phyloP scores from a whole-genome alignment of 1,140 invertebrate species.

The Diachasma alloeum region DNA sequence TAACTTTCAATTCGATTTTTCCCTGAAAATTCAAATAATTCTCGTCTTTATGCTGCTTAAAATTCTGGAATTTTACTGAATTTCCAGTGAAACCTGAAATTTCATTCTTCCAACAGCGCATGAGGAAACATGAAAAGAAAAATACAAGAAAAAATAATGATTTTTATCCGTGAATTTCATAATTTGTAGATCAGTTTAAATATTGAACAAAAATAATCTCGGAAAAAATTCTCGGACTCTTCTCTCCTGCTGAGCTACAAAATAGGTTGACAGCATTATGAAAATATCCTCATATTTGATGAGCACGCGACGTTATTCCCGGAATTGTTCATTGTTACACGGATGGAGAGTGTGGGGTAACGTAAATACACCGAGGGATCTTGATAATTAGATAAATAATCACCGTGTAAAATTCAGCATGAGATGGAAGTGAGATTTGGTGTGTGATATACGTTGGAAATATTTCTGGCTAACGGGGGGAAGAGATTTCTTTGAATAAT shows the following conservation, averaged over 20 bases:
- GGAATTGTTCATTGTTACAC: not conserved
- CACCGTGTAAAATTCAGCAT: not conserved
- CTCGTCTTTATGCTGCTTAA: too few relatives aligned
- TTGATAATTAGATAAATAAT: constrained; percentile 35
- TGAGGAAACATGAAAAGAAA: too few relatives aligned
- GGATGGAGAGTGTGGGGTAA: not conserved
- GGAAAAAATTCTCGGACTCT: too few relatives aligned
- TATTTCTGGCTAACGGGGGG: not conserved
- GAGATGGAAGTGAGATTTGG: not conserved
- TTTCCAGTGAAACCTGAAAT: too few relatives aligned
- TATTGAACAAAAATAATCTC: too few relatives aligned
- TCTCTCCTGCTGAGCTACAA: not conserved
- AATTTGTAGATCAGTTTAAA: too few relatives aligned
- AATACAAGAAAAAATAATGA: too few relatives aligned
- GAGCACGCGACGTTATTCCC: not conserved
- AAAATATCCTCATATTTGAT: not conserved
- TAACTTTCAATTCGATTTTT: too few relatives aligned
- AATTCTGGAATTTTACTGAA: too few relatives aligned
- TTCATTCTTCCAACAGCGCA: too few relatives aligned
- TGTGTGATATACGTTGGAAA: not conserved
- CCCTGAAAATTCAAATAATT: too few relatives aligned
- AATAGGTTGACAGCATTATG: not conserved
- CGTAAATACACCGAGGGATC: constrained; percentile 22
- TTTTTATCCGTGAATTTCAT: too few relatives aligned
- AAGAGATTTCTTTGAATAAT: constrained; percentile 2